Evolutionary conservation across 2,797 vertebrate genomes (phyloP).

Genomic region (Manis crassicaudata): DNA sequence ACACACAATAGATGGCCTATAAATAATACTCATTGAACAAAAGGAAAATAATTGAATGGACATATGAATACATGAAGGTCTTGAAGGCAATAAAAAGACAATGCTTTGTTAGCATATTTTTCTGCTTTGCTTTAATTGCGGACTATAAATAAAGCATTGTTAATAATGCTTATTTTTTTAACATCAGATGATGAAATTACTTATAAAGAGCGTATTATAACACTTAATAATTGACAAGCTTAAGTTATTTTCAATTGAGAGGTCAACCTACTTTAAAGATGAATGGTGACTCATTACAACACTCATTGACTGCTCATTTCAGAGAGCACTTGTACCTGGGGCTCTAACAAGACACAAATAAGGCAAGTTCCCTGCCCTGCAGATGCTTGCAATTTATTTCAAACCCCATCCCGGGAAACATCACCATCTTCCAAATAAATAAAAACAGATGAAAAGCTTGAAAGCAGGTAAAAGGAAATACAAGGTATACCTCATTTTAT

Average conservation of each 20-base stretch:
- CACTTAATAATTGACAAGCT: not conserved
- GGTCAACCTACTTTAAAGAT: not conserved
- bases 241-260: conserved; percentile 13
- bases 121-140: conserved; percentile 6
- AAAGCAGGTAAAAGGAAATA: not conserved
- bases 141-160: not conserved
- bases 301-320: not conserved
- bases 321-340: not conserved
- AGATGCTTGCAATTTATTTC: not conserved
- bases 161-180: conserved; percentile 25
- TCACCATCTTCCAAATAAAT: not conserved
- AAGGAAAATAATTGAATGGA: not conserved
- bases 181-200: not conserved
- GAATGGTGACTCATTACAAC: not conserved
- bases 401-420: not conserved
- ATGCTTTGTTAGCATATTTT: not conserved
- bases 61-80: not conserved
- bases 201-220: conserved; percentile 13
- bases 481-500: too few relatives aligned
- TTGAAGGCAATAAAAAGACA: not conserved
- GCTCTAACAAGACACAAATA: not conserved
- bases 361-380: not conserved
- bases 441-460: not conserved
- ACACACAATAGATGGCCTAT: not conserved
- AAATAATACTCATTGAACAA: not conserved